Base-by-base conservation (phyloP, 2,888 invertebrate genomes). In the Polymixis lichenea region DNA sequence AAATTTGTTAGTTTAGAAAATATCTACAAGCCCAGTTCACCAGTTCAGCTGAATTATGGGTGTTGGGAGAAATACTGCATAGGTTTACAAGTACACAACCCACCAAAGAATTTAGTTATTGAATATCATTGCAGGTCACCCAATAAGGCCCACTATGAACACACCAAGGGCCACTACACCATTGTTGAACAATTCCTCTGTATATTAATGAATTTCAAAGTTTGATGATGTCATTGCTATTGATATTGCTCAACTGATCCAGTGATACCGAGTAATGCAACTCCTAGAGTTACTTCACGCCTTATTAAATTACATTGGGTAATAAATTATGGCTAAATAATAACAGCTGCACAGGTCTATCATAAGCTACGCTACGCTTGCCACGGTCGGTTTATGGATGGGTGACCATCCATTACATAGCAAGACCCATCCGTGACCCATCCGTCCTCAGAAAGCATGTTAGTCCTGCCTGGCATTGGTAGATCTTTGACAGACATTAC, bases 281-380 rank as follows among this genome's bases (percentile, higher is more conserved):
- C 67, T 65, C 55, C 81, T 85, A 58, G 25, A 58, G 46, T 80
- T 80, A 84, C 81, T 64, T 80, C 32, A 84, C 13, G 7, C 62
- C 58, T 64, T 80, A 72, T 80, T 80, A 85, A 28, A n/a, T 84
- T 80, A 84, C 80, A 80, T 80, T 62, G 43, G 51, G 46, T 72
- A 51, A 72, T 66, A 46, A 46, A 46, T 46, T 11, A 11, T 46
- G 43, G 43, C 43, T 46, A 46, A 9, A 46, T 46, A 11, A 46
- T 46, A 46, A 46, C 43, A 46, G 43, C 9, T 13, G 11, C 43
- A 46, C 43, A 11, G 11, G 43, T 43, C 2, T 11, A 46, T 46
- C 1, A 46, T 13, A 11, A 3, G 11, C 13, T 46, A 46, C 9
- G 43, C 43, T 11, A 46, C 3, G 43, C 11, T 46, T 13, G 2